phyloP scores from a whole-genome alignment of 2,888 invertebrate species.

The Aphidoletes aphidimyza region DNA sequence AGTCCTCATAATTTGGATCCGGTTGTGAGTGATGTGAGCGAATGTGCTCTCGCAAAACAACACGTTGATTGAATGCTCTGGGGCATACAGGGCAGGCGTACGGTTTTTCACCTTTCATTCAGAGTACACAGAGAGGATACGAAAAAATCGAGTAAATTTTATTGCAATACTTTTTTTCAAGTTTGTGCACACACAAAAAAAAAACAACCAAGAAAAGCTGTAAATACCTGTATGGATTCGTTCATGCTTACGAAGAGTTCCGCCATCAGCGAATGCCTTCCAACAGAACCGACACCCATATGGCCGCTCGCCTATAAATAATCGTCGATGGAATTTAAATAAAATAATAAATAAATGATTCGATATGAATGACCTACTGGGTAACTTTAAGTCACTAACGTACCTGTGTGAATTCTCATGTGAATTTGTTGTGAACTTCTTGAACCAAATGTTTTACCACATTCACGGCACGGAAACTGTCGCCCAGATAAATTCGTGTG shows the following conservation, averaged over 20 bases:
- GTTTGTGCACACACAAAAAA: neutral
- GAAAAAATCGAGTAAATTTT: neutral
- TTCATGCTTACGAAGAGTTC: slow-evolving; percentile 85
- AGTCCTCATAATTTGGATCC: slow-evolving; percentile 75
- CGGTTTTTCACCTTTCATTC: slow-evolving; percentile 77
- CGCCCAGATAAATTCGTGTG: slow-evolving; percentile 69
- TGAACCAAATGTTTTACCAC: slow-evolving; percentile 87
- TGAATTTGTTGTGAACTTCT: slow-evolving; percentile 88
- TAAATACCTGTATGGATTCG: slow-evolving; percentile 79
- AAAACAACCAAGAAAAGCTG: neutral
- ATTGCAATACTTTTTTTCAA: neutral
- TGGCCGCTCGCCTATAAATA: slow-evolving; percentile 73
- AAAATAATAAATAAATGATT: neutral
- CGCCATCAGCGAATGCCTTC: slow-evolving; percentile 91
- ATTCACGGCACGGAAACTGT: slow-evolving; percentile 83
- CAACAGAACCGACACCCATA: slow-evolving; percentile 88
- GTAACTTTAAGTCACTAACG: neutral
- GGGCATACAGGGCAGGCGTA: slow-evolving; percentile 89
- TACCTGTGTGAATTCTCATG: slow-evolving; percentile 79
- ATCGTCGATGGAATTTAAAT: neutral
- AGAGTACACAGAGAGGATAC: no score
- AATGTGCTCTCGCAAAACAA: slow-evolving; percentile 85
- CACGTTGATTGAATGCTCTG: slow-evolving; percentile 87
- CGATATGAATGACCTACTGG: no score
- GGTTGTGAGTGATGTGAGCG: slow-evolving; percentile 87